Base-by-base conservation (phyloP, 53 echinoderm and acorn worm genomes). In the Hippasteria phrygiana region DNA sequence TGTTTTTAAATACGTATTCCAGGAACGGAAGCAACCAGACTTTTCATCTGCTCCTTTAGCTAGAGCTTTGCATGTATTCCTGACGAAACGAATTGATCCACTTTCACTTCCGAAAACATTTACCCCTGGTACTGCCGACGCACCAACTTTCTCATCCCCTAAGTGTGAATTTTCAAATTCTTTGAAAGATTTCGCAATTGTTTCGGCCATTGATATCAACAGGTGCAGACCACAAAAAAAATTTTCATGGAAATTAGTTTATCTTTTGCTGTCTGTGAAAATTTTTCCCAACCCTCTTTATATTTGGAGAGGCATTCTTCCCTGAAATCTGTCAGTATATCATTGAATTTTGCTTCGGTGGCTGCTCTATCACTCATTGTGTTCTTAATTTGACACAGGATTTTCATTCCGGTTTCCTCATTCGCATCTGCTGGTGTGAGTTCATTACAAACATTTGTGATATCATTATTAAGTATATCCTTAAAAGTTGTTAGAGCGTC, bases 361-460 rank as follows among this genome's bases (percentile, higher is more conserved):
- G 73, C 56, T 36, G 73, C 74, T 6, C 87, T 38, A 17, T 87
- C 67, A 39, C 73, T 55, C 74, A 87, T 87, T 38, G 87, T 87
- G 42, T 87, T 87, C 8, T 74, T 42, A 0, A 87, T 87, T 24
- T 87, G 73, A 9, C 36, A 31, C 5, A 87, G 56, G 24, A 87
- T 56, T 46, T 73, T 11, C 54, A 73, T 73, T 34, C 55, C 55
- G 1, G 62, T 35, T 27, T 65, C 41, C 43, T 35, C 66, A 27
- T 24, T 59, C 40, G 36, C 59, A 80, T 41, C 37, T 59, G 38
- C 66, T 20, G 27, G 64, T 64, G 29, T 42, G 2, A 10, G 0
- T 18, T 63, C 35, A 36, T 41, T 66, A 53, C 37, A 69, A 6
- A 69, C 39, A 72, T 38, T 0, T 13, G 64, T 39, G 7, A 80